These are phyloP conservation scores for Drosophila yooni DNA, from an alignment of 2,888 invertebrate genomes.

Conservation along the genomic window DNA sequence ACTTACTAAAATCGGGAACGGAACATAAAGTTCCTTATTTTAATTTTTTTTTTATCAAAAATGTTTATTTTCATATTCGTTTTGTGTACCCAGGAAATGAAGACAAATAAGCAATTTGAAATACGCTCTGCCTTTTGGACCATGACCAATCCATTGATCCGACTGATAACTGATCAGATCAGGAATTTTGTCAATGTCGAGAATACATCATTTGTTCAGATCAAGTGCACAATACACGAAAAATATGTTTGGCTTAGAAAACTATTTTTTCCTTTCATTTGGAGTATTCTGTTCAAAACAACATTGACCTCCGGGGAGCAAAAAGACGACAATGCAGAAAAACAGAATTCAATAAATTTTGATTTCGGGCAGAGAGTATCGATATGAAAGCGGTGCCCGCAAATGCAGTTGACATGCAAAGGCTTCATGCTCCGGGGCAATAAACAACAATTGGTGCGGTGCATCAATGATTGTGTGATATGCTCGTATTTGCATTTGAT, in stretches of 20 bases:
- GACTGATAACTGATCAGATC: neutral
- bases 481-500: constrained; percentile 61
- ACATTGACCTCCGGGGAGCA: neutral
- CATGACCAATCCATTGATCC: neutral
- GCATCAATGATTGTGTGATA: constrained; percentile 61
- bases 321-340: neutral
- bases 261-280: neutral
- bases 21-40: neutral
- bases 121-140: neutral
- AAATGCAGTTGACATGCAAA: constrained; percentile 44
- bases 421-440: constrained; percentile 32
- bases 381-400: constrained; percentile 5
- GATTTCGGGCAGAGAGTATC: neutral
- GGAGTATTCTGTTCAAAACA: neutral
- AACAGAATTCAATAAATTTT: neutral
- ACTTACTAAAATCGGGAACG: neutral
- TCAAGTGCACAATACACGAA: neutral
- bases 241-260: neutral
- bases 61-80: rapidly evolving
- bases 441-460: constrained; percentile 60
- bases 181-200: neutral
- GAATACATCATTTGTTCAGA: neutral
- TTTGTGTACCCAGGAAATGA: neutral
- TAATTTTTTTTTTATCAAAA: neutral
- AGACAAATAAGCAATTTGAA: neutral